Percentiles rank a stretch among this genome's conserved stretches.
Evolutionary conservation across 2,888 invertebrate genomes (phyloP).

Genomic region (Hypselothyrea guttata): DNA sequence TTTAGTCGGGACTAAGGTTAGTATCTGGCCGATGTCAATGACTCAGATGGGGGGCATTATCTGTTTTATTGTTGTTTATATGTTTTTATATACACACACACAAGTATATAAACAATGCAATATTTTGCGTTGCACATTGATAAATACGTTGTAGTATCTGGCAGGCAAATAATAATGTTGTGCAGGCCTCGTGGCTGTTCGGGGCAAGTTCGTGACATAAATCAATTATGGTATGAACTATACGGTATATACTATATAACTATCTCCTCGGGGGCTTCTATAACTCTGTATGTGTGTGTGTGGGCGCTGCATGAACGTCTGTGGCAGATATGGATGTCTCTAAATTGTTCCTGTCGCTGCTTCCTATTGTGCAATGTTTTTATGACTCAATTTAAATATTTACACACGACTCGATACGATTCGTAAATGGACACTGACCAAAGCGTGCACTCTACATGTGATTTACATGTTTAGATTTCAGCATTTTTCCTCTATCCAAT

Average conservation of each 20-base stretch:
- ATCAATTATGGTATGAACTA: constrained; percentile 56
- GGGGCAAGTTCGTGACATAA: constrained; percentile 58
- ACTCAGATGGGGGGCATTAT: constrained; percentile 59
- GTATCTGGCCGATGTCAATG: constrained; percentile 59
- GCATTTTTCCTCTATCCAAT: background rate
- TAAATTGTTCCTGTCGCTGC: constrained; percentile 41
- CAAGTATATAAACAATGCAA: constrained; percentile 14
- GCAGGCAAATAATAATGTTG: constrained; percentile 14
- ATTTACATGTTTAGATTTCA: constrained; percentile 53
- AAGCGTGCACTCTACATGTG: constrained; percentile 34
- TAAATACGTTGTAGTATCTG: constrained; percentile 41
- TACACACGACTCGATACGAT: constrained; percentile 33
- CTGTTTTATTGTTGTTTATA: constrained; percentile 37
- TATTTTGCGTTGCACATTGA: constrained; percentile 36
- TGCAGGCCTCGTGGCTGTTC: constrained; percentile 21
- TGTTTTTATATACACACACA: background rate
- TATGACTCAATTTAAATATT: constrained; percentile 72
- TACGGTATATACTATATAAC: background rate
- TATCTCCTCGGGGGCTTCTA: constrained; percentile 15
- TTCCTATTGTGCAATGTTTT: constrained; percentile 62
- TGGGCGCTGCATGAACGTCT: constrained; percentile 38
- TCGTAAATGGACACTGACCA: constrained; percentile 54
- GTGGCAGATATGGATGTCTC: constrained; percentile 54
- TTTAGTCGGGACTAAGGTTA: constrained; percentile 53
- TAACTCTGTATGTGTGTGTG: constrained; percentile 26